Evolutionary conservation across 1,140 invertebrate species (phyloP), one percentile per base, ranked within the genome.

Genomic region (Maconellicoccus hirsutus): DNA sequence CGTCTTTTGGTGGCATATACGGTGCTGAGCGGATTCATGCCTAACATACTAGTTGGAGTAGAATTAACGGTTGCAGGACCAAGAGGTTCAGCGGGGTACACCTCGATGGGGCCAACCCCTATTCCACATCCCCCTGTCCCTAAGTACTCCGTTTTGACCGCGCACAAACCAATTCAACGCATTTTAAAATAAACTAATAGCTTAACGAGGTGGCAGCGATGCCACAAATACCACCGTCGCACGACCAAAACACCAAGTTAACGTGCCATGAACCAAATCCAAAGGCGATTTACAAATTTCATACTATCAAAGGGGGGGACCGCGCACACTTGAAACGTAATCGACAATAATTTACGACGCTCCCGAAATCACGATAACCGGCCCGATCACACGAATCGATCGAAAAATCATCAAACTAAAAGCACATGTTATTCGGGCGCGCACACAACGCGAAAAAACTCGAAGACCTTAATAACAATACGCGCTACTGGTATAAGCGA

Each of bases 1-100:
- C 94, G 83, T 76, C 94, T 81, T 80, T 96, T 97, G 71, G 94
- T 96, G 72, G 93, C 93, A 80, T 96, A 96, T 77, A 96, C 94
- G 75, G 94, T 96, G 73, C 92, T 91, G 75, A 94, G 85, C 77
- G 94, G 92, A 82, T 90, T 93, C 84, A 92, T 89, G 74, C 81
- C 80, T 71, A 81, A 78, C 74, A 80, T 71, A 7, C 66, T 33
- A 16, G 38, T 52, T 3, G 70, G n/a, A n/a, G 63, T 33, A 77
- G 75, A 69, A 76, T 72, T 70, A 75, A 76, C 71, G 59, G 73
- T 52, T 42, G 73, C 26, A 76, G 76, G 70, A 77, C 78, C 73
- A 77, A 79, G 71, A 22, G 75, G 69, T 22, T 74, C 72, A 69
- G 72, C 69, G 29, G 70, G 73, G n/a, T 70, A 39, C 19, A 70